These are phyloP conservation scores for Saccopteryx bilineata DNA, from an alignment of 2,113 vertebrate genomes.

Conservation along the genomic window DNA sequence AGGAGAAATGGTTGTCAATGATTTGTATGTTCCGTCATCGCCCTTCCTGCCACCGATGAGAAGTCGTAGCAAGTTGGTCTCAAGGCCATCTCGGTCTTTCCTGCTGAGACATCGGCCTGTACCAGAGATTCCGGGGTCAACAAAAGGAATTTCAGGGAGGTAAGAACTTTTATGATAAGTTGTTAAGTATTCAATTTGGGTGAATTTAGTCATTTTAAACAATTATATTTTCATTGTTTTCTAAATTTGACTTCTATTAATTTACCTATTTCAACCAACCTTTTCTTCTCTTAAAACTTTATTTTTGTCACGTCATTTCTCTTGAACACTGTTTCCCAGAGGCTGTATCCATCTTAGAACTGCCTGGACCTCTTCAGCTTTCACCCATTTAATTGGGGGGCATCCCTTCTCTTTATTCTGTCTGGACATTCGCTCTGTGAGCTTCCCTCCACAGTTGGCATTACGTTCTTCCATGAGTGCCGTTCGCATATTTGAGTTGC, in stretches of 20 bases:
- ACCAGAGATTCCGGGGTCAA: conserved; percentile 91
- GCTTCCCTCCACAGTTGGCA: background rate
- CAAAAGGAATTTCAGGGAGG: conserved; percentile 83
- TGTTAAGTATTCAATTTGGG: background rate
- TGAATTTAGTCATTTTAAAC: background rate
- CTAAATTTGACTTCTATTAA: background rate
- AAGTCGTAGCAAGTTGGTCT: conserved; percentile 71
- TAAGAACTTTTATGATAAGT: conserved; percentile 72
- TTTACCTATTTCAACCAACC: background rate
- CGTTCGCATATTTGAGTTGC: background rate
- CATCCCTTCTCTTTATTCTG: background rate
- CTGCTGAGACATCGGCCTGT: conserved; percentile 94
- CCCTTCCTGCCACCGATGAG: conserved; percentile 69
- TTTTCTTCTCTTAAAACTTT: background rate
- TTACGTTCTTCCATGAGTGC: background rate
- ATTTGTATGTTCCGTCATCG: conserved; percentile 88
- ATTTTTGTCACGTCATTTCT: background rate
- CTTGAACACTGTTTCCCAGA: background rate
- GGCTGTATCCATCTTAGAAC: background rate
- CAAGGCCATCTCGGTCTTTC: conserved; percentile 89
- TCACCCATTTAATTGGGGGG: background rate
- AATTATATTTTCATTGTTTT: background rate
- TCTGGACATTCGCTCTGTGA: background rate
- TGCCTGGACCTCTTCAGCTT: background rate
- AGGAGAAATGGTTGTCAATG: conserved; percentile 94